Base-by-base conservation (phyloP, 2,113 vertebrate species). In the Ancistrus triradiatus region DNA sequence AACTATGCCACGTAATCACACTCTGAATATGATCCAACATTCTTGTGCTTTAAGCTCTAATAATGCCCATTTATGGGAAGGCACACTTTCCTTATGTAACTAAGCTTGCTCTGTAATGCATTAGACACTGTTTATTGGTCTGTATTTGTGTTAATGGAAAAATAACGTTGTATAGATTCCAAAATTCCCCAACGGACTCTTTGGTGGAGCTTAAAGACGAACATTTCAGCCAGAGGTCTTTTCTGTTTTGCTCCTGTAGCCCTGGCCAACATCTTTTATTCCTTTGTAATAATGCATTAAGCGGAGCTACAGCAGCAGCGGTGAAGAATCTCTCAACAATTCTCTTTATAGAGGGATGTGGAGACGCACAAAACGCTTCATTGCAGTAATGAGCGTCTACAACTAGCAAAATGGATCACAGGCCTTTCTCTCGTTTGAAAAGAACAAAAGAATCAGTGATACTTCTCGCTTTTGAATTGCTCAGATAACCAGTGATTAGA, bases 321-420 rank as follows among this genome's bases (percentile, higher is more conserved):
- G 75, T 47, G 42, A 33, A 21, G 33, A 60, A 33, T 80, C 84
- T 79, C 75, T 85, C 75, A 67, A 31, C 70, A 49, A 84, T 88
- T 86, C 83, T 85, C 83, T 86, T 85, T 86, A 73, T 78, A 75
- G 69, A 78, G 61, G 64, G 73, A 76, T 77, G 79, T 79, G 53
- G 65, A 59, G 68, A 77, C 78, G 72, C 81, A 73, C 57, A 83
- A 85, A 73, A 77, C 55, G 75, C 73, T 76, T 83, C 75, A 84
- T 80, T 81, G 80, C 77, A 79, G 74, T 85, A 83, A 84, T 84
- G 81, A 86, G 80, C 57, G 40, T 49, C 71, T 78, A 72, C 74
- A 75, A 27, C 61, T 58, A 63, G 53, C 77, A 69, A 44, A 65
- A 53, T 64, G 50, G 75, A 74, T 50, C 74, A 38, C 66, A 76